These are phyloP conservation scores for Elephas maximus DNA, from an alignment of 2,113 vertebrate species.

Conservation along the genomic window DNA sequence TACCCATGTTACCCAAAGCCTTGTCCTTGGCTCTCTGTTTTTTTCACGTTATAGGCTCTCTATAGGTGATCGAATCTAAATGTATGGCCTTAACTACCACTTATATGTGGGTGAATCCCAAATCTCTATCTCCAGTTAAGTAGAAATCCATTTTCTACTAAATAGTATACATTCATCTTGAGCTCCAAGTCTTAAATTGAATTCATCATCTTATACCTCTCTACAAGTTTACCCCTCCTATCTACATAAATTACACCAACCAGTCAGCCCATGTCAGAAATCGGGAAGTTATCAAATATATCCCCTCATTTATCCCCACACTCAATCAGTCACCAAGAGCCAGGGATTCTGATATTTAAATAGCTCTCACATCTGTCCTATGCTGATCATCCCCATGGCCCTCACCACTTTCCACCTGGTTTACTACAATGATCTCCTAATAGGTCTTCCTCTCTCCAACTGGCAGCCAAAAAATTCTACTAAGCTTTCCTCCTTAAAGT, in stretches of 20 bases:
- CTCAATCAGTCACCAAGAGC: neutral
- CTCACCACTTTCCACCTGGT: neutral
- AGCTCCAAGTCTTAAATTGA: neutral
- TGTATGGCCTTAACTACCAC: neutral
- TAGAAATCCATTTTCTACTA: neutral
- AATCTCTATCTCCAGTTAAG: neutral
- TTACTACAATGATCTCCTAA: neutral
- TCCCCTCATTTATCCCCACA: neutral
- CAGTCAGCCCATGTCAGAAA: neutral
- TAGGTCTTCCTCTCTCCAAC: neutral
- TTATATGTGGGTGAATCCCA: neutral
- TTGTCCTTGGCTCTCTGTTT: neutral
- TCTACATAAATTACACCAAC: neutral
- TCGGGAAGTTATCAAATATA: neutral
- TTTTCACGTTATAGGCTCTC: neutral
- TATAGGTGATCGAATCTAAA: neutral
- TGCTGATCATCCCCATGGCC: neutral
- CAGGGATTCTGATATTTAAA: neutral
- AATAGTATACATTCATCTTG: neutral
- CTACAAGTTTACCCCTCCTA: neutral
- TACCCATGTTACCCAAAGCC: neutral
- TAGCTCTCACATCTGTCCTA: neutral
- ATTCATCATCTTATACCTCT: neutral
- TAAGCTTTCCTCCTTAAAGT: neutral
- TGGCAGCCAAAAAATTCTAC: neutral